Evolutionary conservation across 2,888 invertebrate species (phyloP).

Genomic region (Ophraella communa): DNA sequence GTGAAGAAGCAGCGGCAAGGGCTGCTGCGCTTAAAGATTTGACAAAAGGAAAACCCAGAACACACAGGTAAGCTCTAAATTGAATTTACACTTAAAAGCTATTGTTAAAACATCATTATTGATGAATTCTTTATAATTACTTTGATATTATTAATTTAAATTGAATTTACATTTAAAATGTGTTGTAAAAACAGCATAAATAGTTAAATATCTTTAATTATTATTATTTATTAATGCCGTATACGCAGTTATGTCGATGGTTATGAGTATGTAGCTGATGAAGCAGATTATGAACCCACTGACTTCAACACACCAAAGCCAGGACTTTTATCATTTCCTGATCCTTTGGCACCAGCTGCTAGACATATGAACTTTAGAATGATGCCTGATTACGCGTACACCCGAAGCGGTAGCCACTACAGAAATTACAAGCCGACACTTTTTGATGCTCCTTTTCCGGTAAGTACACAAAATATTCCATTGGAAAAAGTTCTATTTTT

Average conservation of each 20-base stretch:
- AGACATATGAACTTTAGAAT: conserved; percentile 45
- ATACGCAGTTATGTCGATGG: conserved; percentile 14
- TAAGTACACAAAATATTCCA: conserved; percentile 39
- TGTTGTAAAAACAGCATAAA: too few relatives aligned
- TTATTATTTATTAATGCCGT: not conserved
- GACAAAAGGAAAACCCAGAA: conserved; percentile 51
- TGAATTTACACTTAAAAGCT: too few relatives aligned
- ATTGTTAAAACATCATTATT: too few relatives aligned
- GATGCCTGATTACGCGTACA: conserved; percentile 52
- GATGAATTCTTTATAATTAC: too few relatives aligned
- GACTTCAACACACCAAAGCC: conserved; percentile 9
- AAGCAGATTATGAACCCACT: conserved; percentile 10
- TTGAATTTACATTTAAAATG: too few relatives aligned
- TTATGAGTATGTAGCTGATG: conserved; percentile 20
- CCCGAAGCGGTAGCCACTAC: conserved; percentile 48
- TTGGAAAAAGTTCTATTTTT: too few relatives aligned
- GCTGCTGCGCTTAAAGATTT: conserved; percentile 67
- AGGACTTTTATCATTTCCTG: conserved; percentile 58
- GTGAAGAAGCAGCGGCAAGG: conserved; percentile 74
- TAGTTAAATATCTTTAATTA: too few relatives aligned
- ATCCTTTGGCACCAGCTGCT: conserved; percentile 56
- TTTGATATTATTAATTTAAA: too few relatives aligned
- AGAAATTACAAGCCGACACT: conserved; percentile 49
- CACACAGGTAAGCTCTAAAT: conserved; percentile 45
- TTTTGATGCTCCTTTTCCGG: conserved; percentile 52